Base-by-base conservation (phyloP, 2,888 invertebrate species). In the Hemistola chrysoprasaria region DNA sequence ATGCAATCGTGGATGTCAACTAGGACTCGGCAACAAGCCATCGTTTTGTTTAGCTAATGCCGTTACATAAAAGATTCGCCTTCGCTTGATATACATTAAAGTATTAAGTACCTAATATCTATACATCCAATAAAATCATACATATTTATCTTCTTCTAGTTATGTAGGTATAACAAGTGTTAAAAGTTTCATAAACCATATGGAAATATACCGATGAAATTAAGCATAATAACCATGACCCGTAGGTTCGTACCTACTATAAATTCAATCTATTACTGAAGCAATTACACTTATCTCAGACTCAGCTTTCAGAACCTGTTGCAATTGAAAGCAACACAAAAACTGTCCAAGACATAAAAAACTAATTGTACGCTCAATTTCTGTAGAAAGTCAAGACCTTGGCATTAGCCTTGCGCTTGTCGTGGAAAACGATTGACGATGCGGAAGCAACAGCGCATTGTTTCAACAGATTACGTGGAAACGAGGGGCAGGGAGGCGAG, bases 351-450 rank as follows among this genome's bases (percentile, higher is more conserved):
- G 39, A 28, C 25, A 20, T 30, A 16, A 44, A 44, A 44, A 20
- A 34, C 16, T 26, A 20, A 34, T 38, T 30, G 30, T 23, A 38
- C 30, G 34, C 22, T 22, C 34, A 39, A 38, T 29, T 29, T 58
- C 57, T 57, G 59, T 81, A 80, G 84, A 86, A 86, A 84, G 85
- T 73, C 59, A 53, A 76, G 83, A 78, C 84, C 86, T 86, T 85
- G 84, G 78, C 86, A 79, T 73, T 84, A 85, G 76, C 84, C 83
- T 85, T 83, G 83, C 66, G 70, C 41, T 32, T 44, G 43, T 27
- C 74, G 78, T 80, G 83, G 76, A 81, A 78, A 83, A 79, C 74
- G 71, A 69, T 68, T 69, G 76, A 75, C 77, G 78, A 78, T 65
- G 73, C 79, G 86, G 84, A 85, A 85, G 77, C 64, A 64, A 56